A percentile compares a stretch with the other conserved stretches of the same genome.
Conservation (phyloP, 2,113 vertebrate genomes). For the Tonatia bakeri region DNA sequence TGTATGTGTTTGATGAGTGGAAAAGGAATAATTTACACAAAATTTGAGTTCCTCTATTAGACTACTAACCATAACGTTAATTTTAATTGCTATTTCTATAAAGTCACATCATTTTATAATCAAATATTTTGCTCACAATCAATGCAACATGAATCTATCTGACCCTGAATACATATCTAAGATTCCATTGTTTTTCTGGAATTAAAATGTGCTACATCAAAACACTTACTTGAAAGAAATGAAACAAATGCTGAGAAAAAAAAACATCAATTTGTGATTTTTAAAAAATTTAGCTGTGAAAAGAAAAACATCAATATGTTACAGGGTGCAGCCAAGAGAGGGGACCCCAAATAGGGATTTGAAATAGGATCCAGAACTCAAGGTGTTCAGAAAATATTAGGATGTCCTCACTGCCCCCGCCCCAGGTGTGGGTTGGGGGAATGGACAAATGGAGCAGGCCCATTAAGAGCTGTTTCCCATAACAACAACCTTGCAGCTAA, state of each 20-base stretch:
- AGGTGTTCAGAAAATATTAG: too few relatives aligned
- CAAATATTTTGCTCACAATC: constrained; percentile 76
- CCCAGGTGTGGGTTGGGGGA: too few relatives aligned
- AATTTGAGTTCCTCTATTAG: constrained; percentile 61
- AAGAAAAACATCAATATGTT: neutral
- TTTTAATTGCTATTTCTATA: constrained; percentile 76
- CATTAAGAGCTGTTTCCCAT: too few relatives aligned
- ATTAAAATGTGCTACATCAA: constrained; percentile 25
- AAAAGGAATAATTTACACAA: constrained; percentile 65
- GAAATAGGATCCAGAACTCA: too few relatives aligned
- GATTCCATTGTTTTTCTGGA: constrained; percentile 61
- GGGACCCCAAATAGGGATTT: too few relatives aligned
- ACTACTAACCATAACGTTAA: constrained; percentile 75
- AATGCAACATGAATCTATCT: constrained; percentile 69
- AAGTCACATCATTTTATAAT: constrained; percentile 78
- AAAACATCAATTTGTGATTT: neutral
- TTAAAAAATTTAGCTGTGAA: neutral
- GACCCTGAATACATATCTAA: constrained; percentile 60
- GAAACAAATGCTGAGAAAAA: neutral
- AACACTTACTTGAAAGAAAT: neutral
- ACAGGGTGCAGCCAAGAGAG: too few relatives aligned
- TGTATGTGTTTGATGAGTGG: constrained; percentile 38
- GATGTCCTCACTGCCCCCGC: too few relatives aligned
- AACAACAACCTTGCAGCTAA: too few relatives aligned
- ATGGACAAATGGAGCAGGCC: too few relatives aligned